phyloP scores from a whole-genome alignment of 2,888 invertebrate species.

The Encarsia formosa region DNA sequence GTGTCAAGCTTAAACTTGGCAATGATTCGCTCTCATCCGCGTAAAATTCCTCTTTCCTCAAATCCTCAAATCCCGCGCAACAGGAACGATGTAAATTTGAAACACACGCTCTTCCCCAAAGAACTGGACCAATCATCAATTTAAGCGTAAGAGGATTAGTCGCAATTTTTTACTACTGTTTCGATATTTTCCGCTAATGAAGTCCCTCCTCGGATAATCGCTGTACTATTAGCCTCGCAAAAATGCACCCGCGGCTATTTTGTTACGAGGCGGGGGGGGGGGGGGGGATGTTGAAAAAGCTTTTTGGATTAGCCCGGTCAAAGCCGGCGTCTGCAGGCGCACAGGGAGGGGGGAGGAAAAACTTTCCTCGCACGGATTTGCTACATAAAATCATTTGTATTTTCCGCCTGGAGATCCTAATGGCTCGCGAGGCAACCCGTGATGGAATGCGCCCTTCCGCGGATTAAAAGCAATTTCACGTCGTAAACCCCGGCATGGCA shows the following conservation, averaged over 20 bases:
- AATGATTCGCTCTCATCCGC: no score
- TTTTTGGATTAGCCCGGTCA: constrained; percentile 23
- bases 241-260: background rate
- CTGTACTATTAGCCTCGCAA: background rate
- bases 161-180: no score
- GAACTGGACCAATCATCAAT: no score
- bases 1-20: no score
- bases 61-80: no score
- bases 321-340: constrained; percentile 21
- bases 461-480: constrained; percentile 21
- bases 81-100: no score
- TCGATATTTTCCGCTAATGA: no score
- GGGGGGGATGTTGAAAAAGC: constrained; percentile 11
- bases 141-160: no score
- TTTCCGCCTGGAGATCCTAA: constrained; percentile 3
- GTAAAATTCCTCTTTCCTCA: no score
- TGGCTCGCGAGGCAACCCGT: background rate
- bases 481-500: constrained; percentile 12
- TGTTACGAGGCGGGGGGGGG: background rate
- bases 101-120: no score
- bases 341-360: no score
- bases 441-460: no score
- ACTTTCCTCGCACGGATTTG: constrained; percentile 9
- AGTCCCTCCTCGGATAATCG: background rate
- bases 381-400: constrained; percentile 18